These are phyloP conservation scores for Scarus forsteni DNA, from an alignment of 2,797 vertebrate species.

Conservation along the genomic window DNA sequence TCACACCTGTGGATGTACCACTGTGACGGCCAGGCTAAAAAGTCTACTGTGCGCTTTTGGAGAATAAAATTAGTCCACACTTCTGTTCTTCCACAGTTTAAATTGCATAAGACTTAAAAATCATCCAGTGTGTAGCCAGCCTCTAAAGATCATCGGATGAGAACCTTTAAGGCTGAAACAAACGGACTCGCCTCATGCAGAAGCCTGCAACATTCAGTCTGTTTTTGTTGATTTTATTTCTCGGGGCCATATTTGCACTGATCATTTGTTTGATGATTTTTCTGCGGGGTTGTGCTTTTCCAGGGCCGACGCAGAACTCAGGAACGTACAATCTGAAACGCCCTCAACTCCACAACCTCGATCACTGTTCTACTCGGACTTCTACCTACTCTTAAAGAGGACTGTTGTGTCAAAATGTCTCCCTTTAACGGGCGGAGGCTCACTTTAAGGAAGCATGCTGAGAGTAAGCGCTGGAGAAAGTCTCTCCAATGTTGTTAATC, in stretches of 20 bases:
- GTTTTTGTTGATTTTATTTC: constrained; percentile 51
- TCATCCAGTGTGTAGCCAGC: too few relatives aligned
- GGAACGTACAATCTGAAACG: constrained; percentile 74
- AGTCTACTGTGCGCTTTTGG: too few relatives aligned
- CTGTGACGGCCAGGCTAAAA: too few relatives aligned
- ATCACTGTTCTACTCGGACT: constrained; percentile 56
- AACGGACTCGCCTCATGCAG: constrained; percentile 37
- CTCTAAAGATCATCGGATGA: constrained; percentile 27
- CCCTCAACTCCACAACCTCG: constrained; percentile 66
- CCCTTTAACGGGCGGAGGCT: constrained; percentile 15
- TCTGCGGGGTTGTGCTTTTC: constrained; percentile 68
- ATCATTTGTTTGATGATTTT: constrained; percentile 52
- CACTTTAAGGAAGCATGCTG: constrained; percentile 49
- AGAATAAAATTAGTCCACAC: too few relatives aligned
- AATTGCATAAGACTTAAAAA: too few relatives aligned
- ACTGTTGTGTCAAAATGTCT: constrained; percentile 32
- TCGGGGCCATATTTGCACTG: constrained; percentile 81
- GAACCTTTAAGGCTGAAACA: constrained; percentile 46
- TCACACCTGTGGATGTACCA: too few relatives aligned
- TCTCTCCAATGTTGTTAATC: constrained; percentile 43
- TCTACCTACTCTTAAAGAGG: constrained; percentile 15
- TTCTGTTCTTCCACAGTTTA: too few relatives aligned
- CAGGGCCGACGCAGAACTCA: constrained; percentile 77
- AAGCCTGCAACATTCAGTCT: constrained; percentile 31
- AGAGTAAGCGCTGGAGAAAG: constrained; percentile 30